These are phyloP conservation scores for Epicampocera succincta DNA, from an alignment of 2,888 invertebrate species.

Conservation along the genomic window DNA sequence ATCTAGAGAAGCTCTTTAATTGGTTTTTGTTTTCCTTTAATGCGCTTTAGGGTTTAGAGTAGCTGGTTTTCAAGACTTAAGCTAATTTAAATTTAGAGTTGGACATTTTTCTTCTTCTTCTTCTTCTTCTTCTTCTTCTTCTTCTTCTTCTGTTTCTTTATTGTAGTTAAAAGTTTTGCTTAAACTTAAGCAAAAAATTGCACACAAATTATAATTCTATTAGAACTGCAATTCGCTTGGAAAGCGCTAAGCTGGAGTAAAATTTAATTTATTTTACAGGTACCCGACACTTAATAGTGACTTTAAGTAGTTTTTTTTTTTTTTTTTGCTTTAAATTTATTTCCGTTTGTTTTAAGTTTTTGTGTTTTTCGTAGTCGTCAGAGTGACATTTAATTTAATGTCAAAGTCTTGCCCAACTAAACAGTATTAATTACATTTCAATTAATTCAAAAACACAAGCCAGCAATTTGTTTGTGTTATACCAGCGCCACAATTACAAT, in stretches of 20 bases:
- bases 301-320: neutral
- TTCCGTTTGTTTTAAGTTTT: neutral
- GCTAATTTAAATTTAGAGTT: too few species aligned
- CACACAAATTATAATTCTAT: too few species aligned
- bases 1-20: constrained; percentile 67
- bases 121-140: too few species aligned
- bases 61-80: neutral
- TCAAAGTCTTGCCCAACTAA: neutral
- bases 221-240: too few species aligned
- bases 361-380: neutral
- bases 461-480: constrained; percentile 15
- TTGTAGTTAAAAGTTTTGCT: too few species aligned
- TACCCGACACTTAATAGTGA: constrained; percentile 76
- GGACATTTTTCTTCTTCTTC: too few species aligned
- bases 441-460: constrained; percentile 1
- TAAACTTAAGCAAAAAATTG: too few species aligned
- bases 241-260: too few species aligned
- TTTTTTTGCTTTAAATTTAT: neutral
- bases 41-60: constrained; percentile 56
- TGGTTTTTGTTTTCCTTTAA: constrained; percentile 40
- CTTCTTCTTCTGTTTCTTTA: too few species aligned
- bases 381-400: neutral
- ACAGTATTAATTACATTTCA: neutral
- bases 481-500: constrained; percentile 26
- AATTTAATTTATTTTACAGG: constrained; percentile 72